Base-by-base conservation (phyloP, 2,797 vertebrate genomes). In the Myiothlypis chrysogaster region DNA sequence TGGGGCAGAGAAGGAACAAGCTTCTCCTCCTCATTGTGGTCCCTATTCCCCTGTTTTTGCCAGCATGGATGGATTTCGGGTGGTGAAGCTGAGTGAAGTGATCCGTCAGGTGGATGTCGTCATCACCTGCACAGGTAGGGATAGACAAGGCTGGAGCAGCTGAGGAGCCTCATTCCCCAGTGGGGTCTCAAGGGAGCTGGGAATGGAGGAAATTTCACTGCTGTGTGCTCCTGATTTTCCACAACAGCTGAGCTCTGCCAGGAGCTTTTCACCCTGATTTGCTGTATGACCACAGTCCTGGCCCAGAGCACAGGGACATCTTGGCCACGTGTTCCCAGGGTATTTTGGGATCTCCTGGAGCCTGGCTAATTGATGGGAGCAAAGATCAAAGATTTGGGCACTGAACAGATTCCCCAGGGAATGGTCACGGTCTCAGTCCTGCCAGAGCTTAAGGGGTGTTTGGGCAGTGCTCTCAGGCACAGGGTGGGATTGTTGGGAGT, bases 1-100 rank as follows among this genome's bases (percentile, higher is more conserved):
- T 72, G 56, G 28, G 37, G 19, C 44, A 34, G 55, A 57, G 53
- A 32, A 50, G 52, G 70, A 70, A 18, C 34, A 27, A 16, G 39
- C 35, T 82, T 65, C 50, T 89, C 83, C 80, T 96, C 35, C 68
- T 86, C 59, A 35, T 21, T 1, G 3, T 70, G 44, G 34, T 47
- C 86, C 68, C 44, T 93, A 47, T 94, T 92, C 22, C 96, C 87
- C 82, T 92, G 71, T 93, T 94, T 65, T 89, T 83, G 34, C 52
- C 98, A 99, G 99, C 97, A 99, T 99, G 99, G 99, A 99, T 22
- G 99, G 99, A 69, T 99, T 99, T 97, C 98, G 98, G 95, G 99
- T 99, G 96, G 98, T 99, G 95, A 99, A 99, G 97, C 98, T 99
- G 96, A 99, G 99, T 27, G 99, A 99, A 95, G 99, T 99, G 82